Evolutionary conservation across 2,888 invertebrate species (phyloP).

Genomic region (Ametastegia equiseti): DNA sequence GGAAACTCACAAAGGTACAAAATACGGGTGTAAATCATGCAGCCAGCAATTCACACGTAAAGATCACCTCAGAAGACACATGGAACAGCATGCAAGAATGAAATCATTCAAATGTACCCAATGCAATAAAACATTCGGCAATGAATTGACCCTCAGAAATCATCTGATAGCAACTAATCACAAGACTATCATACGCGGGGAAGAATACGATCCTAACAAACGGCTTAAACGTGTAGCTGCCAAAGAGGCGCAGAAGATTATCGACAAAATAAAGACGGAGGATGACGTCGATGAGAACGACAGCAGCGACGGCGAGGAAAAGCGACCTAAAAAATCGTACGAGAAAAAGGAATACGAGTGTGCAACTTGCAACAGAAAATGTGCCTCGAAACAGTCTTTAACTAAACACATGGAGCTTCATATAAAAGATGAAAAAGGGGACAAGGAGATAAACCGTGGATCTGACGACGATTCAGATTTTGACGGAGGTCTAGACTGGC

Average conservation of each 20-base stretch:
- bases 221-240: constrained; percentile 72
- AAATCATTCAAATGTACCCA: constrained; percentile 70
- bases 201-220: constrained; percentile 73
- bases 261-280: constrained; percentile 72
- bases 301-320: constrained; percentile 52
- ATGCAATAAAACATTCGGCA: constrained; percentile 70
- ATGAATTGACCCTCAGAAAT: constrained; percentile 72
- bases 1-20: constrained; percentile 60
- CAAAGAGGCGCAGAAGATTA: constrained; percentile 72
- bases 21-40: constrained; percentile 67
- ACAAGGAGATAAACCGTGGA: constrained; percentile 43
- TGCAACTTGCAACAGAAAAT: constrained; percentile 68
- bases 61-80: constrained; percentile 66
- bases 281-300: constrained; percentile 55
- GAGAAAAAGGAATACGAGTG: constrained; percentile 66
- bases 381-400: constrained; percentile 68
- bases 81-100: constrained; percentile 63
- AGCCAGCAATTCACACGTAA: constrained; percentile 64
- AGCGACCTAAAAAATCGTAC: constrained; percentile 50
- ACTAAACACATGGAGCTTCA: constrained; percentile 71
- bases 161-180: constrained; percentile 73
- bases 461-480: constrained; percentile 71
- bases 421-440: constrained; percentile 63
- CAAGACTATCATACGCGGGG: constrained; percentile 68
- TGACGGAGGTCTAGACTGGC: constrained; percentile 72